Conservation (phyloP, 92 coral and sea anemone genomes). For the Galaxea fascicularis region DNA sequence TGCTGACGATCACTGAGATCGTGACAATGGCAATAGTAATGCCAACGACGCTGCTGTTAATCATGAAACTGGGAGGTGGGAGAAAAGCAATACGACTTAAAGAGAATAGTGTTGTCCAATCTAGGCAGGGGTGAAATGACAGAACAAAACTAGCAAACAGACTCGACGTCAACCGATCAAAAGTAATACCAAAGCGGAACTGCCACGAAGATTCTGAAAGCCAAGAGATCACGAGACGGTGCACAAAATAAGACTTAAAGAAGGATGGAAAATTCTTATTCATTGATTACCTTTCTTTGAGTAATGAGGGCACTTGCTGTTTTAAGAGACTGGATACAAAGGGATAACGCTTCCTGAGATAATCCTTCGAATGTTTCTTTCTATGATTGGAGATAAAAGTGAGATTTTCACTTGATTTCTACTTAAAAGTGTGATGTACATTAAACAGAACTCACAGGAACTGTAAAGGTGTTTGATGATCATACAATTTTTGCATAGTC, state of each 20-base stretch:
- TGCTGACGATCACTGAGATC: too few species aligned
- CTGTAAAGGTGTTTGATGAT: not conserved
- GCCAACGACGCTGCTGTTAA: too few species aligned
- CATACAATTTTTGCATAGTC: not conserved
- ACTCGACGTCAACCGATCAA: too few species aligned
- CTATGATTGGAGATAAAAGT: constrained; percentile 37
- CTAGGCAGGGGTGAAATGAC: too few species aligned
- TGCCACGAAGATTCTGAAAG: too few species aligned
- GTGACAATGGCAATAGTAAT: too few species aligned
- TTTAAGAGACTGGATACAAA: constrained; percentile 91
- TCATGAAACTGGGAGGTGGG: too few species aligned
- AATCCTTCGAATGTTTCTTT: constrained; percentile 99
- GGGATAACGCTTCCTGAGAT: constrained; percentile 97
- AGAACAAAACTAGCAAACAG: too few species aligned
- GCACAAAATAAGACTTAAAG: not conserved
- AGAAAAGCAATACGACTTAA: too few species aligned
- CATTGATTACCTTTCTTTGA: constrained; percentile 78
- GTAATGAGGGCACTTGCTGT: constrained; percentile 90
- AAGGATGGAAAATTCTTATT: not conserved
- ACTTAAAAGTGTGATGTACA: too few species aligned
- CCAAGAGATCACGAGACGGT: not conserved
- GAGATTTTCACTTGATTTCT: not conserved
- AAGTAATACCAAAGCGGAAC: too few species aligned
- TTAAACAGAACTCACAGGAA: not conserved
- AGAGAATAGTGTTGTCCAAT: too few species aligned